Conservation (phyloP, 2,888 invertebrate species). For the Megaustenia siamemsis region DNA sequence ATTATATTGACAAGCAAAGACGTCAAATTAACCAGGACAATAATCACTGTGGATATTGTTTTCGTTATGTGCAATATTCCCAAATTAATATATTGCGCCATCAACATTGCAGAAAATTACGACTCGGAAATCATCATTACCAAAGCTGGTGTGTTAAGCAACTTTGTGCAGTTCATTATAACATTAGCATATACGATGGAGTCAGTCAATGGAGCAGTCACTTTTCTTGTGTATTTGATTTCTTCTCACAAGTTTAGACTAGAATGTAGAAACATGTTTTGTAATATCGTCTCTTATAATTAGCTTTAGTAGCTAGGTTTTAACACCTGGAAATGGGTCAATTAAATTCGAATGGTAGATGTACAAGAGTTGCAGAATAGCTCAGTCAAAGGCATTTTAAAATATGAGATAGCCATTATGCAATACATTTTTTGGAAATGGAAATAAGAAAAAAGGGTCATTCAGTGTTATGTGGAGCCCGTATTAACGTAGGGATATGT, state of each 20-base stretch:
- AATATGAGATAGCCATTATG: no score
- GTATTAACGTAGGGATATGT: no score
- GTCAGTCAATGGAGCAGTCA: background rate
- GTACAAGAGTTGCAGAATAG: no score
- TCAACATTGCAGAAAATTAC: background rate
- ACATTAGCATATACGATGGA: background rate
- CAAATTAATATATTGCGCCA: background rate
- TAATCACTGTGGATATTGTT: background rate
- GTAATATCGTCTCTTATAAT: no score
- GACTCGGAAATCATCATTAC: background rate
- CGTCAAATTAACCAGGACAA: background rate
- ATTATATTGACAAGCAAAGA: background rate
- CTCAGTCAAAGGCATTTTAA: no score
- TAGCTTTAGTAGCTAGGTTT: no score
- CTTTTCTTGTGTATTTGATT: background rate
- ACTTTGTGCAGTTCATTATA: background rate
- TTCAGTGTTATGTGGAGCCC: no score
- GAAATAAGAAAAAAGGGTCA: no score
- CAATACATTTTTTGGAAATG: no score
- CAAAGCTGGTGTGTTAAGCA: background rate
- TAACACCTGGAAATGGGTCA: no score
- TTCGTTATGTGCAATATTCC: constrained; percentile 35
- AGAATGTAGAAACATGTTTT: background rate
- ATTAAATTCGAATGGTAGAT: no score
- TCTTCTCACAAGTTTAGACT: background rate